Percentiles rank a stretch among this genome's conserved stretches.
phyloP scores from a whole-genome alignment of 2,113 vertebrate species.

The Rhegmatorhina hoffmannsi region DNA sequence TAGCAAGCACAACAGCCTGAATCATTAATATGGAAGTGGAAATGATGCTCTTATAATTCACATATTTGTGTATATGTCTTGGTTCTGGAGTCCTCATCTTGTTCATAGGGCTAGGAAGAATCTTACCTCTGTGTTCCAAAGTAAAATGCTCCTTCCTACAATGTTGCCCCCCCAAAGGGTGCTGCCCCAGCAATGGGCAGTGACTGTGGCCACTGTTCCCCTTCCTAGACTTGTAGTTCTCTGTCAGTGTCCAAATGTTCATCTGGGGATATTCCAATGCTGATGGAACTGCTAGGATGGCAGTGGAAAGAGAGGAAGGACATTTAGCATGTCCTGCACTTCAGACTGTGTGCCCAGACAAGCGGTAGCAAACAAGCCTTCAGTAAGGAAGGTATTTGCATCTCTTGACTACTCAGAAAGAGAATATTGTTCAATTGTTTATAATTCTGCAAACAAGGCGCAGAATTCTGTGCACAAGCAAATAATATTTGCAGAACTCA shows the following conservation, averaged over 20 bases:
- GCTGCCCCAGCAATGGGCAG: background rate
- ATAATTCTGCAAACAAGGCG: background rate
- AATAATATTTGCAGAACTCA: background rate
- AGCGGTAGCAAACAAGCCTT: background rate
- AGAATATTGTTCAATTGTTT: background rate
- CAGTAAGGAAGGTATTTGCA: background rate
- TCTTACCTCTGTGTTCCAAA: accelerated
- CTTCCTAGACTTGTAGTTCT: background rate
- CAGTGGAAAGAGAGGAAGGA: accelerated
- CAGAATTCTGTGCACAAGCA: background rate
- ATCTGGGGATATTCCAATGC: background rate
- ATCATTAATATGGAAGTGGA: background rate
- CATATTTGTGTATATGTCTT: background rate
- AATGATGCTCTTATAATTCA: background rate
- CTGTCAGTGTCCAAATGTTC: background rate
- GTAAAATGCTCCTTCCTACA: background rate
- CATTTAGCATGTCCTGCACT: accelerated
- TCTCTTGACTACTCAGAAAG: background rate
- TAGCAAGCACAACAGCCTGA: background rate
- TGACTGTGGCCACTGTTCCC: accelerated
- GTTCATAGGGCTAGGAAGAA: background rate
- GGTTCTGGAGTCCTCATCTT: background rate
- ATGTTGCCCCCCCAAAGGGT: background rate
- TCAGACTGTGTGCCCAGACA: background rate
- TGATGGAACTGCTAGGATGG: background rate